These are phyloP conservation scores for Erannis defoliaria DNA, from an alignment of 2,888 invertebrate genomes.

Conservation along the genomic window DNA sequence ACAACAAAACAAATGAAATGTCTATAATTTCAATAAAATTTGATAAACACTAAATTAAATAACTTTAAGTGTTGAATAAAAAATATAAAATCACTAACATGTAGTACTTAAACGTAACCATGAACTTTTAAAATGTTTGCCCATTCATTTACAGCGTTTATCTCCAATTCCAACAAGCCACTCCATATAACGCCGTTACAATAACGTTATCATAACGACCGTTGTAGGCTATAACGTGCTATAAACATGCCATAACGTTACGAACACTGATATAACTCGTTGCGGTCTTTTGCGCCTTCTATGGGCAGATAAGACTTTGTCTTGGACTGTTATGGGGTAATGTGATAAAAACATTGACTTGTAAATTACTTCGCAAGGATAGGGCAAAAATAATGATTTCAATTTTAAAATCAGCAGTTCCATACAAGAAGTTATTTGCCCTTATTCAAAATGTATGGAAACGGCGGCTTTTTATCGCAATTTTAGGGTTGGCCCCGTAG, in stretches of 20 bases:
- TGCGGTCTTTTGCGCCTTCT: slow-evolving; percentile 14
- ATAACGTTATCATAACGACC: slow-evolving; percentile 26
- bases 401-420: no score
- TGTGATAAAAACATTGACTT: not conserved
- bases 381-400: no score
- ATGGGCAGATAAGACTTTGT: slow-evolving; percentile 19
- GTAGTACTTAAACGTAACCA: no score
- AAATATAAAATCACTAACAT: no score
- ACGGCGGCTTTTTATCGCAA: no score
- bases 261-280: slow-evolving; percentile 11
- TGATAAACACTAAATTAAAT: not conserved
- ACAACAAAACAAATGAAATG: no score
- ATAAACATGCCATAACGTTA: slow-evolving; percentile 15
- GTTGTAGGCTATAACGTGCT: slow-evolving; percentile 10
- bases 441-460: no score
- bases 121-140: not conserved
- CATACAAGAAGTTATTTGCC: no score
- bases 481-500: no score
- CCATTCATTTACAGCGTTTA: not conserved
- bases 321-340: slow-evolving; percentile 14
- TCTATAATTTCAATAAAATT: no score
- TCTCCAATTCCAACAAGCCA: slow-evolving; percentile 9
- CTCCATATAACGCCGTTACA: slow-evolving; percentile 21
- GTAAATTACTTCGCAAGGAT: no score
- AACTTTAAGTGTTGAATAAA: not conserved